Base-by-base conservation (phyloP, 2,888 invertebrate species). In the Cheilosia variabilis region DNA sequence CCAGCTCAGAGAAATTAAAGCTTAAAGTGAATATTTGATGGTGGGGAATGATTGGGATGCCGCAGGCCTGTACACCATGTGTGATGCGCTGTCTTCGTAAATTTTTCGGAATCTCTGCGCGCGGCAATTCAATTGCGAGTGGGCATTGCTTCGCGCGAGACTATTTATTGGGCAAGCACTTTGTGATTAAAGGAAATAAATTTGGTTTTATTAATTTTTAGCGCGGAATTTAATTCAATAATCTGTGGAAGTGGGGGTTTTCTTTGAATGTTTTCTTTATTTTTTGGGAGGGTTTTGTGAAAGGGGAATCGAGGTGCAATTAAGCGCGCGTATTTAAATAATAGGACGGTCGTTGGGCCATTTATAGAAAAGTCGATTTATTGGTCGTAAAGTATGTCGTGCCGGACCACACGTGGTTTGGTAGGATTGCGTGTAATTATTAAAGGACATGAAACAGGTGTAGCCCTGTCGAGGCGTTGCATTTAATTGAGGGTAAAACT, bases 101-200 rank as follows among this genome's bases (percentile, higher is more conserved):
- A 80, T 84, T 75, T 57, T 63, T 34, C 52, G 53, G 47, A 10
- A 37, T 58, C 57, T 65, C 17, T 31, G 31, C 53, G 6, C 53
- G 75, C 65, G 65, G 66, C 71, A 63, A 77, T 81, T 72, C 62
- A 81, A 81, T 86, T 81, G 76, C 66, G 73, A 72, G 80, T 84
- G 86, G 81, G 76, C 58, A 37, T 47, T 24, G 24, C 4, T 72
- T 72, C 34, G 63, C 71, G 53, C 62, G 68, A 66, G 76, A 68
- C 81, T 86, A 86, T 86, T 86, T 86, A 86, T 86, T 86, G 81
- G 68, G 22, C 58, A 62, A 43, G 62, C 68, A 72, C 68, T 69
- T 76, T 76, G 86, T 86, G 60, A 86, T 86, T 86, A 86, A 86
- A 57, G 76, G 50, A 72, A 77, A 86, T 86, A 86, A 86, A 86